Base-by-base conservation (phyloP, 2,888 invertebrate species). In the Parnassius mnemosyne region DNA sequence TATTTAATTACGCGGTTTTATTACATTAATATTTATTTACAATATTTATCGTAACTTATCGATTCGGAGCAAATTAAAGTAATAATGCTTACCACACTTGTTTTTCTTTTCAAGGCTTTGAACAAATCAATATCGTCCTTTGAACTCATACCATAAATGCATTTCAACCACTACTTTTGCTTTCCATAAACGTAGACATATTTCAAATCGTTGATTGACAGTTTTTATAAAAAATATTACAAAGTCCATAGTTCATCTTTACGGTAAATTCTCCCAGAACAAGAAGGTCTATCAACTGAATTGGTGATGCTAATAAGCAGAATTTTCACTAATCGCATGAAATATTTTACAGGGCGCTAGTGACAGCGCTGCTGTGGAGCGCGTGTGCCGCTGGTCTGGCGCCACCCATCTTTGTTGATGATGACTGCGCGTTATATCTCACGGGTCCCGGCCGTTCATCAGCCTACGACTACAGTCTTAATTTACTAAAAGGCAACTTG, bases 381-480 rank as follows among this genome's bases (percentile, higher is more conserved):
- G 81, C 79, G 10, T 76, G 72, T 72, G 77, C 81, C 42, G 60
- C 68, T 10, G 69, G 73, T 5, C 73, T 85, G 64, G 74, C 85
- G 49, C 86, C 88, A 41, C 73, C 81, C 7, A 79, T 80, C 2
- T 79, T 77, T 2, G 81, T 77, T 5, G 85, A 78, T 10, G 91
- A 88, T 66, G 96, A 97, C 75, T 97, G 97, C 84, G 97, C 97
- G 9, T 90, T 97, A 53, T 89, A 96, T 73, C 89, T 97, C 67
- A 93, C 94, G 67, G 95, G 96, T 11, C 95, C 95, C 0, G 96
- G 96, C 62, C 93, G 96, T 74, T 95, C 96, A 69, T 96, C 95
- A 63, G 94, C 95, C 13, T 97, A 95, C 76, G 97, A 97, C 86
- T 97, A 97, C 84, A 95, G 95, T 76, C 94, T 96, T 73, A 97